Conservation (phyloP, 2,888 invertebrate genomes). For the Bellardia pandia region DNA sequence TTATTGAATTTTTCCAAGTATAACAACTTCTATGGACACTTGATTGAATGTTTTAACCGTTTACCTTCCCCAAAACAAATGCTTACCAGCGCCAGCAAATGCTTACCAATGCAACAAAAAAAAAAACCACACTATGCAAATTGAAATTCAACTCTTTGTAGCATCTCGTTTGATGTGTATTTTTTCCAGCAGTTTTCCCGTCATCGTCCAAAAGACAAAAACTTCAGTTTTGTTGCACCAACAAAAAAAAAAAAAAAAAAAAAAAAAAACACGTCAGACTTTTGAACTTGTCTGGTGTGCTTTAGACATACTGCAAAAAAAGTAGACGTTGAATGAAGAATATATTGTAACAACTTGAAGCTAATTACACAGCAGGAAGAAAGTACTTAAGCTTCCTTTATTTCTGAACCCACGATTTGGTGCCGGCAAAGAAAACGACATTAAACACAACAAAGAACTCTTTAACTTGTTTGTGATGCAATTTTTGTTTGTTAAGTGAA, state of each 20-base stretch:
- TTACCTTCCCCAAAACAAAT: constrained; percentile 15
- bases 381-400: constrained; percentile 68
- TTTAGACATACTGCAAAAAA: constrained; percentile 42
- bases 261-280: constrained; percentile 44
- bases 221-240: constrained; percentile 34
- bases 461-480: constrained; percentile 65
- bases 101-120: constrained; percentile 36
- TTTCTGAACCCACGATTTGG: constrained; percentile 58
- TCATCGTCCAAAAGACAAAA: constrained; percentile 55
- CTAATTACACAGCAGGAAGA: constrained; percentile 73
- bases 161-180: constrained; percentile 52
- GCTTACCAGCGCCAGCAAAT: constrained; percentile 42
- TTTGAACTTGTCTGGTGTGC: constrained; percentile 61
- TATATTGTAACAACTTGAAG: constrained; percentile 68
- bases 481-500: constrained; percentile 36
- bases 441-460: constrained; percentile 61
- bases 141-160: constrained; percentile 60
- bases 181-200: constrained; percentile 27
- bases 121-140: constrained; percentile 60
- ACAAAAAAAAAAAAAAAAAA: background rate
- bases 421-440: constrained; percentile 53
- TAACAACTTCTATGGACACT: constrained; percentile 1
- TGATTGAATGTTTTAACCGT: constrained; percentile 29
- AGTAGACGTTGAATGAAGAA: constrained; percentile 11
- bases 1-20: constrained; percentile 36